These are phyloP conservation scores for Entomobrya proxima DNA, from an alignment of 2,888 invertebrate genomes.

Conservation along the genomic window DNA sequence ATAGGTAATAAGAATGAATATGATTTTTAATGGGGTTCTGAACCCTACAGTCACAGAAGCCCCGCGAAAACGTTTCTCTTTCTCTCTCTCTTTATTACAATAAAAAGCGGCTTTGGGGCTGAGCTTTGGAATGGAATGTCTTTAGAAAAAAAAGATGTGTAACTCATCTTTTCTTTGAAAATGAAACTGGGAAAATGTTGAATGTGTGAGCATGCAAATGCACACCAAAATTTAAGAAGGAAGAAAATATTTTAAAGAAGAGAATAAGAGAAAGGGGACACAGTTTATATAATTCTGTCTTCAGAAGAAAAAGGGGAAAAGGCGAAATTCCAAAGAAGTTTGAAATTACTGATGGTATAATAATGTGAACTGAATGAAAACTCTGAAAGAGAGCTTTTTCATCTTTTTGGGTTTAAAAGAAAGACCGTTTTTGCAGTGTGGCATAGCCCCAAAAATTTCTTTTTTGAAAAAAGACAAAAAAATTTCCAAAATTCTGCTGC, in stretches of 20 bases:
- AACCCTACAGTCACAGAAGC: too few relatives aligned
- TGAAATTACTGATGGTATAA: neutral
- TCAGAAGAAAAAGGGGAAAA: neutral
- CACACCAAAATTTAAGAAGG: neutral
- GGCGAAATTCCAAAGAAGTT: conserved; percentile 26
- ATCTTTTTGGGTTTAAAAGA: too few relatives aligned
- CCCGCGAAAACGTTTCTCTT: too few relatives aligned
- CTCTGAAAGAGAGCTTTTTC: neutral
- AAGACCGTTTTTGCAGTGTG: too few relatives aligned
- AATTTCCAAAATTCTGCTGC: too few relatives aligned
- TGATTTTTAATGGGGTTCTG: too few relatives aligned
- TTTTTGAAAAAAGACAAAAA: too few relatives aligned
- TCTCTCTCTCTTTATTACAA: too few relatives aligned
- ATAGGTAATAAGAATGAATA: too few relatives aligned
- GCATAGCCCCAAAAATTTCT: too few relatives aligned
- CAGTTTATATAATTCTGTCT: neutral
- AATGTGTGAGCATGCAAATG: neutral
- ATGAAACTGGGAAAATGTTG: neutral
- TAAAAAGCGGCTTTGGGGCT: too few relatives aligned
- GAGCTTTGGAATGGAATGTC: conserved; percentile 17
- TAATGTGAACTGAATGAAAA: neutral
- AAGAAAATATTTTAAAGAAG: neutral
- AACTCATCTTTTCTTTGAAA: conserved; percentile 18
- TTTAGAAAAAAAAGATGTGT: too few relatives aligned
- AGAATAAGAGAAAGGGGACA: neutral